These are phyloP conservation scores for Aradus depressus DNA, from an alignment of 2,888 invertebrate species.

Conservation along the genomic window DNA sequence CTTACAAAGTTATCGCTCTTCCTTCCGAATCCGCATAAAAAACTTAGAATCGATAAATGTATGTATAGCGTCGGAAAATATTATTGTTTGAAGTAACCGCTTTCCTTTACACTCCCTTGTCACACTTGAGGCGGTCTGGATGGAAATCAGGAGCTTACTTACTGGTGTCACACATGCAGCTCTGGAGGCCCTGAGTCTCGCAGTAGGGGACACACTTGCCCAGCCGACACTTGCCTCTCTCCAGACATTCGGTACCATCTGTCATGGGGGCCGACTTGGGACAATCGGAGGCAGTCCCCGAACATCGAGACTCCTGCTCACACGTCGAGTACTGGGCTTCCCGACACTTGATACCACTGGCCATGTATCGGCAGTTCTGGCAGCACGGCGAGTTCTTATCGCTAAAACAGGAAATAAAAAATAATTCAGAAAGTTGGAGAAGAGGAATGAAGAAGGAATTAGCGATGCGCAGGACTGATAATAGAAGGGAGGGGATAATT, in stretches of 20 bases:
- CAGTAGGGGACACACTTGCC: slow-evolving; percentile 94
- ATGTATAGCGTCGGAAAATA: too few species aligned
- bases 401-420: slow-evolving; percentile 41
- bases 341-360: slow-evolving; percentile 70
- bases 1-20: too few species aligned
- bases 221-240: slow-evolving; percentile 76
- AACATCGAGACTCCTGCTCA: slow-evolving; percentile 82
- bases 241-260: slow-evolving; percentile 79
- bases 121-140: too few species aligned
- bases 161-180: slow-evolving; percentile 95
- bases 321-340: slow-evolving; percentile 86
- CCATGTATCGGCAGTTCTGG: slow-evolving; percentile 78
- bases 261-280: slow-evolving; percentile 77
- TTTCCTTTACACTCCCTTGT: too few species aligned
- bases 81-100: too few species aligned
- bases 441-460: too few species aligned
- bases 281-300: slow-evolving; percentile 68
- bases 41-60: too few species aligned
- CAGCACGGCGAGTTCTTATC: slow-evolving; percentile 96
- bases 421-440: too few species aligned
- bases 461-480: too few species aligned
- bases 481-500: too few species aligned
- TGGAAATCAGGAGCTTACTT: slow-evolving; percentile 37
- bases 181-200: slow-evolving; percentile 82
- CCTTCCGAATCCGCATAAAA: too few species aligned